Evolutionary conservation across 30 jellyfish, hydroid and myxozoan species (phyloP).

Genomic region (Aurelia sp.): DNA sequence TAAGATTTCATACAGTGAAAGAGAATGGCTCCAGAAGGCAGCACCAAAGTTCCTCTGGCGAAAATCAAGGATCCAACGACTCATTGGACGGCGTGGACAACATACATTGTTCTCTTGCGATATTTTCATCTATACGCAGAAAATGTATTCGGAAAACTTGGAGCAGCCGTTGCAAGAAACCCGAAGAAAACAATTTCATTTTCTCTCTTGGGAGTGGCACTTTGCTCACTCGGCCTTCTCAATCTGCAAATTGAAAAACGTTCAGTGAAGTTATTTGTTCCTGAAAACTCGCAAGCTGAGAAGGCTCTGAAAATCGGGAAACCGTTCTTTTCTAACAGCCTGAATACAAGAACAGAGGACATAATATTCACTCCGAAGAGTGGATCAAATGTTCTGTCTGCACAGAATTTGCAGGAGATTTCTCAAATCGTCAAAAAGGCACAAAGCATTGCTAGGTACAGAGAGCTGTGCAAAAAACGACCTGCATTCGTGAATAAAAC

Average conservation of each 20-base stretch:
- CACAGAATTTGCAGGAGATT: constrained; percentile 19
- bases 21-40: too few species aligned
- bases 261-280: constrained; percentile 31
- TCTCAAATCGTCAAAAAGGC: not conserved
- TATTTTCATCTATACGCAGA: constrained; percentile 2
- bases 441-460: not conserved
- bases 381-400: constrained; percentile 12
- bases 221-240: constrained; percentile 29
- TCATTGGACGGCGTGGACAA: too few species aligned
- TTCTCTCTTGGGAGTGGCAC: constrained; percentile 8
- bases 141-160: constrained; percentile 22
- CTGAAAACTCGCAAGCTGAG: constrained; percentile 54
- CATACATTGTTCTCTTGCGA: too few species aligned
- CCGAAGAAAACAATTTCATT: constrained; percentile 24
- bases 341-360: constrained; percentile 53
- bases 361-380: constrained; percentile 36
- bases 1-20: too few species aligned
- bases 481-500: constrained; percentile 10
- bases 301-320: constrained; percentile 41
- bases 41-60: too few species aligned
- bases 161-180: constrained; percentile 16
- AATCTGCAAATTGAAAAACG: constrained; percentile 18
- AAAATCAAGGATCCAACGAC: too few species aligned
- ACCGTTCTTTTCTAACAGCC: constrained; percentile 25
- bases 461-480: constrained; percentile 17